These are phyloP conservation scores for Malachius bipustulatus DNA, from an alignment of 2,888 invertebrate genomes.

Conservation along the genomic window DNA sequence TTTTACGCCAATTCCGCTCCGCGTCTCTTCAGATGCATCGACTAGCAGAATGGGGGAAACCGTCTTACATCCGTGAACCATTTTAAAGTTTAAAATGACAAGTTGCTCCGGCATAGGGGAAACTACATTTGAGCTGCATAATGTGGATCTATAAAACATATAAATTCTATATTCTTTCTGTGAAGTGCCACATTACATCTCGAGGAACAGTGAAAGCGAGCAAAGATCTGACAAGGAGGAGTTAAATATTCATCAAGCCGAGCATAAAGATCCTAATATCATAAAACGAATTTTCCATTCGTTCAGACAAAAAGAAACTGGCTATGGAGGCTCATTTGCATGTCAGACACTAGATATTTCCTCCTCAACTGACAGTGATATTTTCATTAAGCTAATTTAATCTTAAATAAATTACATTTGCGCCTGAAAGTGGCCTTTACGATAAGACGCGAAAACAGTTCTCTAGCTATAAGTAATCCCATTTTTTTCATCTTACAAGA, in stretches of 20 bases:
- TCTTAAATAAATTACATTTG: slow-evolving; percentile 28
- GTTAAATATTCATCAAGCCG: slow-evolving; percentile 36
- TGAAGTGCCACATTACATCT: slow-evolving; percentile 30
- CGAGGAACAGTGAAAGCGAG: slow-evolving; percentile 21
- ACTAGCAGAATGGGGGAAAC: too few relatives aligned
- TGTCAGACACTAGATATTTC: slow-evolving; percentile 27
- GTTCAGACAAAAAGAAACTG: slow-evolving; percentile 30
- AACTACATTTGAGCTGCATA: slow-evolving; percentile 23
- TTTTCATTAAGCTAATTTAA: slow-evolving; percentile 33
- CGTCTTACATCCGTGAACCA: too few relatives aligned
- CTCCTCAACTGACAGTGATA: slow-evolving; percentile 30
- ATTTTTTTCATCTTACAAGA: too few relatives aligned
- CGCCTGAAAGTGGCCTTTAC: neutral
- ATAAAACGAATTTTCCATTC: slow-evolving; percentile 36
- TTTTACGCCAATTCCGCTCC: too few relatives aligned
- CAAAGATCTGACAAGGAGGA: slow-evolving; percentile 28
- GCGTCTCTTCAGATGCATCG: too few relatives aligned
- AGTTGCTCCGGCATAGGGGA: slow-evolving; percentile 9
- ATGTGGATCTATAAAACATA: slow-evolving; percentile 31
- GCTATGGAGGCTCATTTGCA: slow-evolving; percentile 27
- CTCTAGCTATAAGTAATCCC: too few relatives aligned
- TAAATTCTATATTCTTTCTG: slow-evolving; percentile 32
- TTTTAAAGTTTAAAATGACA: slow-evolving; percentile 1
- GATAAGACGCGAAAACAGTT: too few relatives aligned
- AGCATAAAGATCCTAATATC: slow-evolving; percentile 36